A percentile compares a stretch with the other conserved stretches of the same genome.
Evolutionary conservation across 2,113 vertebrate species (phyloP).

Genomic region (Prolemur simus): DNA sequence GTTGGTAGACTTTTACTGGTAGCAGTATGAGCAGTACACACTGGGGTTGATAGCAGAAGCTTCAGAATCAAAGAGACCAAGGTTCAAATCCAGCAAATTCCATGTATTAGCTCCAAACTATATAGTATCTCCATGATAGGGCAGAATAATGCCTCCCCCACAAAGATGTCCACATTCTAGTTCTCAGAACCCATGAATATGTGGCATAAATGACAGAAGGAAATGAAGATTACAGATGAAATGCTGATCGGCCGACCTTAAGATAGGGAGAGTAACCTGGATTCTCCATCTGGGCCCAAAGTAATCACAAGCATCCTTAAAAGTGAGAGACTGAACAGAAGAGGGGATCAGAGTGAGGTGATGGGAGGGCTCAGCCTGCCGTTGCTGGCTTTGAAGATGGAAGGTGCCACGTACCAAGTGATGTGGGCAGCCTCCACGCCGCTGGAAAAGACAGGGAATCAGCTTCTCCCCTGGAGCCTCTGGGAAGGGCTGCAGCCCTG

Average conservation of each 20-base stretch:
- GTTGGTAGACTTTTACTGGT: not conserved
- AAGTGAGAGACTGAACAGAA: not conserved
- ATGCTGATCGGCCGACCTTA: not conserved
- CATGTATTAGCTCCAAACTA: not conserved
- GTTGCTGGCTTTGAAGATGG: not conserved
- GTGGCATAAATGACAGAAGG: not conserved
- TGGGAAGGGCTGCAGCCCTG: not conserved
- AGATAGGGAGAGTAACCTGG: not conserved
- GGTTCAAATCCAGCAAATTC: not conserved
- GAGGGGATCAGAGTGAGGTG: not conserved
- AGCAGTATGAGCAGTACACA: not conserved
- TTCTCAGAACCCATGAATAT: not conserved
- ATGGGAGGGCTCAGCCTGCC: not conserved
- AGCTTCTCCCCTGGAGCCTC: not conserved
- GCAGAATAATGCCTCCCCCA: not conserved
- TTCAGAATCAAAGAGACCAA: not conserved
- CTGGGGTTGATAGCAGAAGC: not conserved
- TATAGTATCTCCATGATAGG: not conserved
- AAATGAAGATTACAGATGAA: not conserved
- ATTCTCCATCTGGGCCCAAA: not conserved
- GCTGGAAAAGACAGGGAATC: not conserved
- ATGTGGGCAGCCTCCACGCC: no score
- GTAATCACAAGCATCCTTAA: not conserved
- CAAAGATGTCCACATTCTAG: not conserved
- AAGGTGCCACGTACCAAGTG: not conserved